Conservation (phyloP, 1,140 invertebrate genomes). For the Leptinotarsa lineolata region DNA sequence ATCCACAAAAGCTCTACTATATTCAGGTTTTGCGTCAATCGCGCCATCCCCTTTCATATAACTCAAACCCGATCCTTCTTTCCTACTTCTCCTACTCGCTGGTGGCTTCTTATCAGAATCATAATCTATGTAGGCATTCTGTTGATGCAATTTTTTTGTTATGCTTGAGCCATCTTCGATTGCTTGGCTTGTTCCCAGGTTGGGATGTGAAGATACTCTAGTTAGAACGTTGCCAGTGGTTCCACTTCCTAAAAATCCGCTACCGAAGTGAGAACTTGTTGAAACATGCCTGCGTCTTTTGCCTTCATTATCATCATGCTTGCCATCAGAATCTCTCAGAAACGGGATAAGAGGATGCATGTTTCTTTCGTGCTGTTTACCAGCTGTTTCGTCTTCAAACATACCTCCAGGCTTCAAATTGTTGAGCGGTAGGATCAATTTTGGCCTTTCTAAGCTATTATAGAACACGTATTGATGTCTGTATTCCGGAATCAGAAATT, state of each 20-base stretch:
- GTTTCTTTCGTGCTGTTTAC: neutral
- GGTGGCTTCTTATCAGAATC: neutral
- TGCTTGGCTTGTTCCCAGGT: neutral
- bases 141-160: neutral
- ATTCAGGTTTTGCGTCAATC: constrained; percentile 45
- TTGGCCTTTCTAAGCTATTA: constrained; percentile 39
- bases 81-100: neutral
- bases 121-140: neutral
- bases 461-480: constrained; percentile 49
- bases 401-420: constrained; percentile 26
- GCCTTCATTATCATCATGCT: neutral
- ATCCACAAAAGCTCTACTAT: constrained; percentile 48
- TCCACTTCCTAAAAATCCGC: neutral
- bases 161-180: neutral
- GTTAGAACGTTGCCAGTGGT: neutral
- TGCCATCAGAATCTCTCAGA: constrained; percentile 23
- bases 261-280: neutral
- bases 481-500: constrained; percentile 50
- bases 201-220: constrained; percentile 10
- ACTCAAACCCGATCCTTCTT: constrained; percentile 1
- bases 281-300: neutral
- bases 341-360: constrained; percentile 45
- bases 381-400: neutral
- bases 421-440: constrained; percentile 35
- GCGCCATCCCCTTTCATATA: constrained; percentile 42